phyloP scores from a whole-genome alignment of 2,888 invertebrate species.

The Bhutanitis thaidina region DNA sequence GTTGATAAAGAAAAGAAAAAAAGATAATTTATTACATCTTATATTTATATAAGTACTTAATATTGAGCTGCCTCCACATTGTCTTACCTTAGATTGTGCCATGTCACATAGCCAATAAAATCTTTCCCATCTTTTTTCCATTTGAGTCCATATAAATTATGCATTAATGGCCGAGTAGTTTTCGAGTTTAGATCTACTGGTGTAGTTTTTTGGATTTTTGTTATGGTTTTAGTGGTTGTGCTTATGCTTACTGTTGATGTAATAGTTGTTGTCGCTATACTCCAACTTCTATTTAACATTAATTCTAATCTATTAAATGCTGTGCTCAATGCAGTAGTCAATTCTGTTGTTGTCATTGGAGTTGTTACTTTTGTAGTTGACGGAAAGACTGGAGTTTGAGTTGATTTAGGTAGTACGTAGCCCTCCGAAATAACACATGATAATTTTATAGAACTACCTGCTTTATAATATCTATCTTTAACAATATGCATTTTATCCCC shows the following conservation, averaged over 20 bases:
- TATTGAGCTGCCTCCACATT: too few relatives aligned
- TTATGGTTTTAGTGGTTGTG: conserved; percentile 51
- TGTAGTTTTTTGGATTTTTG: conserved; percentile 47
- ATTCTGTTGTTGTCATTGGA: conserved; percentile 58
- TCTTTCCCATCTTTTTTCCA: conserved; percentile 75
- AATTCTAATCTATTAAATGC: conserved; percentile 72
- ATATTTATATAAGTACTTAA: too few relatives aligned
- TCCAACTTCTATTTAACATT: conserved; percentile 76
- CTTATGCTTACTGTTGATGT: conserved; percentile 70
- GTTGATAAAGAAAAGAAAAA: too few relatives aligned
- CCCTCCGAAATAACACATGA: conserved; percentile 79
- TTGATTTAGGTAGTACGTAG: conserved; percentile 49
- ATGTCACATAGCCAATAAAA: conserved; percentile 59
- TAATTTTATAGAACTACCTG: conserved; percentile 86
- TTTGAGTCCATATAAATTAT: conserved; percentile 67
- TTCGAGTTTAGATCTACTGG: conserved; percentile 39
- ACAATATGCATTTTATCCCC: conserved; percentile 85
- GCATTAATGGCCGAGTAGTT: conserved; percentile 51
- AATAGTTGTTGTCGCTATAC: conserved; percentile 69
- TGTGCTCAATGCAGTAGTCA: conserved; percentile 66
- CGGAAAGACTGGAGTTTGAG: conserved; percentile 47
- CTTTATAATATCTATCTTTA: conserved; percentile 86
- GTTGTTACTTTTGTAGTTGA: conserved; percentile 44
- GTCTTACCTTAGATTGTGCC: conserved; percentile 62
- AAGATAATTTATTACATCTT: too few relatives aligned